Evolutionary conservation across 2,888 invertebrate genomes (phyloP).

Genomic region (Ochropleura leucogaster): DNA sequence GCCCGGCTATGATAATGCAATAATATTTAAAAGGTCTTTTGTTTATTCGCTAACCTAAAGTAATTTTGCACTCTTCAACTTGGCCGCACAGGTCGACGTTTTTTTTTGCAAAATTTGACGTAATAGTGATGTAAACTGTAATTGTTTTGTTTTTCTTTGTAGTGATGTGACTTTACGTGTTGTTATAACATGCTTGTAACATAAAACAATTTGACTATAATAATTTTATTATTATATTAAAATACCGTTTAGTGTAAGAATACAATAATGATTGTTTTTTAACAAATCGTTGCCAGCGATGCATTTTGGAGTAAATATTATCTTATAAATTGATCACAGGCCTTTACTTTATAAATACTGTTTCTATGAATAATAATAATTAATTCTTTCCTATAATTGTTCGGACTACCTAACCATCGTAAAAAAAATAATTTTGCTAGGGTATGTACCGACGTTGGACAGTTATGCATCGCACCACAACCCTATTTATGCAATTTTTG

Average conservation of each 20-base stretch:
- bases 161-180: slow-evolving; percentile 34
- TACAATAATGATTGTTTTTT: neutral
- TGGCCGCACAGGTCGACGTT: slow-evolving; percentile 64
- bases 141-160: slow-evolving; percentile 11
- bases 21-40: slow-evolving; percentile 65
- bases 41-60: slow-evolving; percentile 47
- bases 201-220: neutral
- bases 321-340: too few relatives aligned
- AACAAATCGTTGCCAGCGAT: neutral
- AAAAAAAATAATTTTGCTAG: neutral
- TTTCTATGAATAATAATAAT: neutral
- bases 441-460: too few relatives aligned
- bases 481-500: slow-evolving; percentile 5
- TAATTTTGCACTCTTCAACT: slow-evolving; percentile 65
- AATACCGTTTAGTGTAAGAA: neutral
- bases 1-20: slow-evolving; percentile 78
- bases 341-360: too few relatives aligned
- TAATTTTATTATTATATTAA: neutral
- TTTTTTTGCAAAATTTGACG: slow-evolving; percentile 72
- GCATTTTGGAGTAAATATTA: neutral
- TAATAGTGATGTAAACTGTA: slow-evolving; percentile 68
- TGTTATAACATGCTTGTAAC: neutral
- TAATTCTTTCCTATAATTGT: neutral
- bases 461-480: neutral
- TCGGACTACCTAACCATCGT: neutral